These are phyloP conservation scores for Tachina fera DNA, from an alignment of 2,888 invertebrate genomes.

Conservation along the genomic window DNA sequence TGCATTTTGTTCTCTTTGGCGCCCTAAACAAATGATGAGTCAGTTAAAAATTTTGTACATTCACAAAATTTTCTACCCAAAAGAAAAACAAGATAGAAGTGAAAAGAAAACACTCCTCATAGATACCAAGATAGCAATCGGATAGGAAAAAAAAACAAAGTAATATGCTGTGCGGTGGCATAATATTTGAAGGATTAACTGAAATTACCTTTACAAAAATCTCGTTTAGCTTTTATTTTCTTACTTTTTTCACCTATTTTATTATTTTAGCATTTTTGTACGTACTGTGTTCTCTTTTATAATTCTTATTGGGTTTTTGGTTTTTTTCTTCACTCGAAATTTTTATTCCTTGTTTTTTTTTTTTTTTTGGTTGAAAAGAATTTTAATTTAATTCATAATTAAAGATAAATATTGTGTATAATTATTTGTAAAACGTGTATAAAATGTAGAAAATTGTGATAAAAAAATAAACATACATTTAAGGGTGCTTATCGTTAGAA, in stretches of 20 bases:
- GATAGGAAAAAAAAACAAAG: constrained; percentile 4
- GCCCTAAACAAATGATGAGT: constrained; percentile 66
- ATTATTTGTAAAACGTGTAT: constrained; percentile 52
- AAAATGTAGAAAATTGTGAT: constrained; percentile 25
- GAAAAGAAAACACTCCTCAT: background rate
- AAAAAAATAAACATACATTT: constrained; percentile 14
- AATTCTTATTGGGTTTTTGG: constrained; percentile 32
- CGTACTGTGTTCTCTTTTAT: constrained; percentile 21
- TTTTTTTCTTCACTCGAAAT: constrained; percentile 2
- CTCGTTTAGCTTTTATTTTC: background rate
- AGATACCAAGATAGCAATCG: constrained; percentile 1
- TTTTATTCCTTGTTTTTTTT: background rate
- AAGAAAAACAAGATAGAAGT: background rate
- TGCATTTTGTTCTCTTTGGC: constrained; percentile 42
- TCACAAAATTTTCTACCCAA: background rate
- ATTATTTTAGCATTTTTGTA: constrained; percentile 27
- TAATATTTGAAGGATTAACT: constrained; percentile 64
- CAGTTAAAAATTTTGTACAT: constrained; percentile 53
- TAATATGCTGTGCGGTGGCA: constrained; percentile 37
- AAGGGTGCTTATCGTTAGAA: background rate
- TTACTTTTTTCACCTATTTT: background rate
- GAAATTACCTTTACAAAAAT: constrained; percentile 48
- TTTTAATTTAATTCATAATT: constrained; percentile 70
- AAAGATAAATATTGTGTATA: constrained; percentile 69
- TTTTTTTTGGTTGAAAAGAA: constrained; percentile 26